Evolutionary conservation across 2,888 invertebrate species (phyloP).

Genomic region (Dyspetes luteomarginatus): DNA sequence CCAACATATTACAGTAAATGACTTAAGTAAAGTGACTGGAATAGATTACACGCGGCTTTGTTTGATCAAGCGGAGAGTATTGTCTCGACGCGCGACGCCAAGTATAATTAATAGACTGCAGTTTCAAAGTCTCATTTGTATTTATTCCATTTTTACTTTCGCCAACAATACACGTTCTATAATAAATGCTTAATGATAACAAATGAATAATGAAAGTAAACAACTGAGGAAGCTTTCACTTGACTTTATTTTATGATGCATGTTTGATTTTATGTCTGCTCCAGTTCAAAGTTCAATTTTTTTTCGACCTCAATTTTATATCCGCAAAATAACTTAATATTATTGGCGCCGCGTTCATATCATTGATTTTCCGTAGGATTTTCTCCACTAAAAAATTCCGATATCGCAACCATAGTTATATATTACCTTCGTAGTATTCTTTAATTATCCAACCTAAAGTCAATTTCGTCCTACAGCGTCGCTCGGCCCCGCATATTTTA

Average conservation of each 20-base stretch:
- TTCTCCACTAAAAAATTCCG: background rate
- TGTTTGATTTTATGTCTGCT: background rate
- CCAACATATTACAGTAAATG: constrained; percentile 1
- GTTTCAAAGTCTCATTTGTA: constrained; percentile 27
- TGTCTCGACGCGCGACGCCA: constrained; percentile 12
- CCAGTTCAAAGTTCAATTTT: too few species aligned
- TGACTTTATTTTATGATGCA: background rate
- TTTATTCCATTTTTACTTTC: background rate
- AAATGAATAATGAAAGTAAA: background rate
- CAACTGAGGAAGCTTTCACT: background rate
- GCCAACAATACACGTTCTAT: background rate
- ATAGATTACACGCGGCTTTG: constrained; percentile 36
- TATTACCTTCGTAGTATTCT: background rate
- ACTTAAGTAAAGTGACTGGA: constrained; percentile 48
- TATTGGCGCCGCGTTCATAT: constrained; percentile 8
- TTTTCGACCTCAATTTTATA: too few species aligned
- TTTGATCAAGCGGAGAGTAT: constrained; percentile 12
- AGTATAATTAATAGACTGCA: constrained; percentile 19
- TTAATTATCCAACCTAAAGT: background rate
- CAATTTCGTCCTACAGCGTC: background rate
- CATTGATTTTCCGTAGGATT: background rate
- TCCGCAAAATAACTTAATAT: too few species aligned
- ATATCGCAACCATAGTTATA: background rate
- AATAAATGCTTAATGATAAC: constrained; percentile 35
- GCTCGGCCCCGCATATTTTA: background rate